Conservation (phyloP, 2,113 vertebrate genomes). For the Eurystomus gularis region DNA sequence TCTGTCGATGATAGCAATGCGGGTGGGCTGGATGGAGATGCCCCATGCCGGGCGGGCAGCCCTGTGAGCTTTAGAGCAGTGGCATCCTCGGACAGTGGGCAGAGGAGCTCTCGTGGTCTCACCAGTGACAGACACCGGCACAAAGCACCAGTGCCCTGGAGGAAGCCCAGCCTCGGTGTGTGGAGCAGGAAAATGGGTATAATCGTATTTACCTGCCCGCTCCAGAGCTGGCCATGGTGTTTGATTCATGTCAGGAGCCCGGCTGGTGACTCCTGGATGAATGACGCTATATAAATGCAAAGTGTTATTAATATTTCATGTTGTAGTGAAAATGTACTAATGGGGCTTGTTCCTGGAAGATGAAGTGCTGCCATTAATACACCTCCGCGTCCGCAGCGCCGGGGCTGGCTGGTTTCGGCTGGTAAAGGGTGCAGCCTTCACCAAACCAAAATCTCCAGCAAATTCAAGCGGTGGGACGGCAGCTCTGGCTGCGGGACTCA, state of each 20-base stretch:
- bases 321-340: slow-evolving; percentile 61
- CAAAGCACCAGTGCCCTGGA: not conserved
- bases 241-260: slow-evolving; percentile 50
- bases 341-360: slow-evolving; percentile 57
- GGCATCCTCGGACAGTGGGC: not conserved
- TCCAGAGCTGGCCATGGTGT: not conserved
- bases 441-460: not conserved
- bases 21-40: not conserved
- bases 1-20: not conserved
- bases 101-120: not conserved
- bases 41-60: not conserved
- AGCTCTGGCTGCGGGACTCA: not conserved
- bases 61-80: rapidly evolving
- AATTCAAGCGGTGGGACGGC: rapidly evolving
- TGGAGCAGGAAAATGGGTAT: not conserved
- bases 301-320: slow-evolving; percentile 66
- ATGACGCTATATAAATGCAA: slow-evolving; percentile 64
- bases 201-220: not conserved
- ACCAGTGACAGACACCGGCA: rapidly evolving
- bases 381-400: not conserved
- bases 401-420: not conserved
- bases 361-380: slow-evolving; percentile 40
- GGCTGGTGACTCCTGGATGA: slow-evolving; percentile 47
- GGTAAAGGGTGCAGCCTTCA: not conserved
- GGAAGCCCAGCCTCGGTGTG: not conserved